Conservation (phyloP, 2,797 vertebrate species). For the Prunella strophiata region DNA sequence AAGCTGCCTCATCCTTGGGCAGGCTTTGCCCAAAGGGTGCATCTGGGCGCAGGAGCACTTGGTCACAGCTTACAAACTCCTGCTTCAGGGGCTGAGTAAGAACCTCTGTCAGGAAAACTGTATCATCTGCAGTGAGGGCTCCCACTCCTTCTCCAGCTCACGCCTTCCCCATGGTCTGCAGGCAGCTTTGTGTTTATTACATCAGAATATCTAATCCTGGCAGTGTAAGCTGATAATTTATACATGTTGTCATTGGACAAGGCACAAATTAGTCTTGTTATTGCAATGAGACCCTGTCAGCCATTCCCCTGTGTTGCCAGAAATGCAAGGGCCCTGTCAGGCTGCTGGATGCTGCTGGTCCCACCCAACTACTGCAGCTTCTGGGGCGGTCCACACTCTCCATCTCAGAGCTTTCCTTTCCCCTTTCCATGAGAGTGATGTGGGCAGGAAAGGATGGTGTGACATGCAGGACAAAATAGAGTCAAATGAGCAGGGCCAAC, state of each 20-base stretch:
- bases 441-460: not conserved
- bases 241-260: conserved; percentile 16
- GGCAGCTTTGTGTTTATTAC: conserved; percentile 51
- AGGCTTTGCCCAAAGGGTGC: conserved; percentile 5
- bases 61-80: not conserved
- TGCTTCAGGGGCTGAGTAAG: not conserved
- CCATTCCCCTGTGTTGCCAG: not conserved
- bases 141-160: not conserved
- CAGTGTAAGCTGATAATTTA: not conserved
- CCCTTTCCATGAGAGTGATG: accelerated
- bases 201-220: conserved; percentile 51
- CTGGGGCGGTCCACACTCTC: not conserved
- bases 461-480: not conserved
- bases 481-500: not conserved
- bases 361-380: not conserved
- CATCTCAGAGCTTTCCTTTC: not conserved
- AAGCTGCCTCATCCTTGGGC: not conserved
- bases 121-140: not conserved
- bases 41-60: not conserved
- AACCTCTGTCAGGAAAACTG: not conserved
- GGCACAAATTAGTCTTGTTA: conserved; percentile 31
- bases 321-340: not conserved
- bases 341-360: not conserved
- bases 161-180: not conserved
- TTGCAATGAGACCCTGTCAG: not conserved